phyloP scores from a whole-genome alignment of 2,888 invertebrate genomes.

The Volucella bombylans region DNA sequence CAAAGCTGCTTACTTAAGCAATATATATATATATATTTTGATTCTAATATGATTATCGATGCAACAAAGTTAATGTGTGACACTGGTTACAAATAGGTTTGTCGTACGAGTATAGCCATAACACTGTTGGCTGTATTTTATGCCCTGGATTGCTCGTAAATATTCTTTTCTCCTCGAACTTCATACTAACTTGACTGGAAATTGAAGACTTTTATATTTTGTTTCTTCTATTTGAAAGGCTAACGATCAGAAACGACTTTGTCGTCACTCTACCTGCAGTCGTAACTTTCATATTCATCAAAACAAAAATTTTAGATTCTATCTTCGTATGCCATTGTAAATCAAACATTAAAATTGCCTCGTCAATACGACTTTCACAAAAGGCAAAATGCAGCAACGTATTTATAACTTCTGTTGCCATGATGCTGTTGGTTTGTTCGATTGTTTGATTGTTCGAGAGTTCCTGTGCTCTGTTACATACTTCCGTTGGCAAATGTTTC shows the following conservation, averaged over 20 bases:
- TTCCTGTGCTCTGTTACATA: background rate
- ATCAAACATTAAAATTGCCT: constrained; percentile 45
- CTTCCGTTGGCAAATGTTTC: constrained; percentile 49
- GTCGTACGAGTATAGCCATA: too few relatives aligned
- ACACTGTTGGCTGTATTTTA: too few relatives aligned
- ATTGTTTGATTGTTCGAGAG: constrained; percentile 25
- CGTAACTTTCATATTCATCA: constrained; percentile 53
- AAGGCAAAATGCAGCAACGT: constrained; percentile 40
- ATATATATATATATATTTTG: too few relatives aligned
- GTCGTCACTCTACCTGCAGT: background rate
- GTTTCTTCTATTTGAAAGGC: constrained; percentile 5
- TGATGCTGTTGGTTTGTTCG: constrained; percentile 6
- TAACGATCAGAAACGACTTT: background rate
- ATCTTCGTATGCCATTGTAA: constrained; percentile 20
- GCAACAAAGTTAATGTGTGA: too few relatives aligned
- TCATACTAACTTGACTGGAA: background rate
- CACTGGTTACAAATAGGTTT: too few relatives aligned
- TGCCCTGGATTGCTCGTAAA: constrained; percentile 2
- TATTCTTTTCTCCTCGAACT: constrained; percentile 2
- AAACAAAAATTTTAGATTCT: constrained; percentile 48
- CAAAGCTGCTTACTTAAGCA: too few relatives aligned
- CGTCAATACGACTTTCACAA: background rate
- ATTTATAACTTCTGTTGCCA: constrained; percentile 54
- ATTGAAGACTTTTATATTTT: background rate
- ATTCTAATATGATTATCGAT: too few relatives aligned